A percentile compares a stretch with the other conserved stretches of the same genome.
Evolutionary conservation across 2,888 invertebrate species (phyloP).

Genomic region (Epistrophe grossulariae): DNA sequence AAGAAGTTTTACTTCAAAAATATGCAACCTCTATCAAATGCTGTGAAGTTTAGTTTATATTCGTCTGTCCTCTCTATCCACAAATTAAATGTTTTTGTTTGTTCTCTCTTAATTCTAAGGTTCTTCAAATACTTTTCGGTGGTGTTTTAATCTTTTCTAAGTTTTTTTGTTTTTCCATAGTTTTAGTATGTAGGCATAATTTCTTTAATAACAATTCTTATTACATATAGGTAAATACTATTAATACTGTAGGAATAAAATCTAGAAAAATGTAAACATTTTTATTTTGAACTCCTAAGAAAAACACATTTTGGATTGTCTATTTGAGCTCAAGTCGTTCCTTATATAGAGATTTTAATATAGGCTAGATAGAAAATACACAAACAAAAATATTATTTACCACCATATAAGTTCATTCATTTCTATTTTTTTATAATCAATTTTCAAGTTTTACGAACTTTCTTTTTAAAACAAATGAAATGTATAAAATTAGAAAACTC

Average conservation of each 20-base stretch:
- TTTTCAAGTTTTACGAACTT: not conserved
- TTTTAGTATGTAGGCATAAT: slow-evolving; percentile 6
- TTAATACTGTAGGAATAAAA: slow-evolving; percentile 34
- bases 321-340: slow-evolving; percentile 63
- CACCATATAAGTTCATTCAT: slow-evolving; percentile 33
- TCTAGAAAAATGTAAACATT: slow-evolving; percentile 11
- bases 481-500: slow-evolving; percentile 73
- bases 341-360: slow-evolving; percentile 37
- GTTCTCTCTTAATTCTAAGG: slow-evolving; percentile 46
- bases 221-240: slow-evolving; percentile 13
- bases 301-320: slow-evolving; percentile 65
- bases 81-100: not conserved
- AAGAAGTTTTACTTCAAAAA: no score
- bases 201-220: slow-evolving; percentile 7
- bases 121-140: slow-evolving; percentile 65
- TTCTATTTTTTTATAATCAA: not conserved
- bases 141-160: slow-evolving; percentile 61
- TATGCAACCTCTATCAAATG: not conserved
- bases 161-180: slow-evolving; percentile 29
- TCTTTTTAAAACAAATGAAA: slow-evolving; percentile 48
- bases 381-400: not conserved
- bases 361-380: slow-evolving; percentile 33
- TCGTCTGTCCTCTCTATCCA: slow-evolving; percentile 43
- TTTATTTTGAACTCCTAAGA: slow-evolving; percentile 44
- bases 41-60: not conserved